Conservation (phyloP, 2,797 vertebrate genomes). For the Amniataba percoides region DNA sequence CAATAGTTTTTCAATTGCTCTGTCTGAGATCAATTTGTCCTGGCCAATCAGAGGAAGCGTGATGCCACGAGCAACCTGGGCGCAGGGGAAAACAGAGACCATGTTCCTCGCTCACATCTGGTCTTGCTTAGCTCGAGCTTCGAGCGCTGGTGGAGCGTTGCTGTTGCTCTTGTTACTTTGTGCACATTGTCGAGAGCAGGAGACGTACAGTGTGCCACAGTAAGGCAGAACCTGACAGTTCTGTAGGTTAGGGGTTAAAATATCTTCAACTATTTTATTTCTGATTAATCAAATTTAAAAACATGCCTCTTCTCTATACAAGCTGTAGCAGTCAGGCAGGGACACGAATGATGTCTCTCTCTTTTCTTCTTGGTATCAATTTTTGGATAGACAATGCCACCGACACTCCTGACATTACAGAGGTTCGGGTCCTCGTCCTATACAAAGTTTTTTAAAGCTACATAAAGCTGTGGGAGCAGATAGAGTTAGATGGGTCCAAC, state of each 20-base stretch:
- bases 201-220: conserved; percentile 32
- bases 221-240: conserved; percentile 30
- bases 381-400: conserved; percentile 11
- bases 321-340: background rate
- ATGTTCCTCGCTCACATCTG: conserved; percentile 65
- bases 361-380: background rate
- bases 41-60: conserved; percentile 46
- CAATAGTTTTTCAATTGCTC: conserved; percentile 58
- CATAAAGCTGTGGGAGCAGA: background rate
- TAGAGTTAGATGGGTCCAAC: background rate
- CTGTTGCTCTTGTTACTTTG: conserved; percentile 55
- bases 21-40: conserved; percentile 71
- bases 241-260: conserved; percentile 5
- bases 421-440: conserved; percentile 4
- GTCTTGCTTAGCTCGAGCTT: conserved; percentile 57
- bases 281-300: background rate
- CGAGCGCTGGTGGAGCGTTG: conserved; percentile 40
- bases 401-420: conserved; percentile 13
- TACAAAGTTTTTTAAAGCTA: background rate
- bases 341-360: background rate
- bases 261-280: background rate
- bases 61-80: conserved; percentile 62
- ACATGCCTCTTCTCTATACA: background rate
- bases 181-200: conserved; percentile 34
- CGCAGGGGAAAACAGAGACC: conserved; percentile 56